Conservation (phyloP, 1,140 invertebrate genomes). For the Cotesia typhae region DNA sequence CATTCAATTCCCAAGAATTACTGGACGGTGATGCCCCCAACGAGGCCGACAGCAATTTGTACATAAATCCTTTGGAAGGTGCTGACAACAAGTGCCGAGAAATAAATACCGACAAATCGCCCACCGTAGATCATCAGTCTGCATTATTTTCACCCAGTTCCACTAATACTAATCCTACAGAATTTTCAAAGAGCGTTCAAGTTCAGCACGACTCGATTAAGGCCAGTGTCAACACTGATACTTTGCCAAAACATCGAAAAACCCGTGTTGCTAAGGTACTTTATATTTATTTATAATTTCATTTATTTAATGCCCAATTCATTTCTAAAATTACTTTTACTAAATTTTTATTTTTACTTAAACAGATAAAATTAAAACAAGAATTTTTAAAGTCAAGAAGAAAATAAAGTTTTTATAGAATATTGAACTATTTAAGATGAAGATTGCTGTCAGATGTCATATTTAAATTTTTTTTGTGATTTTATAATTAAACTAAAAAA, state of each 20-base stretch:
- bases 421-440: too few species aligned
- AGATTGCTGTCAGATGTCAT: too few species aligned
- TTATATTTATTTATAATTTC: neutral
- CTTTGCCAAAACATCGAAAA: constrained; percentile 83
- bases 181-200: constrained; percentile 56
- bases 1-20: constrained; percentile 81
- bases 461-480: too few species aligned
- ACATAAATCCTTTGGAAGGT: constrained; percentile 88
- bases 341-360: too few species aligned
- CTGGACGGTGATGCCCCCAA: constrained; percentile 73
- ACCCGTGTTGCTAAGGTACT: constrained; percentile 84
- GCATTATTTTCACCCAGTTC: constrained; percentile 50
- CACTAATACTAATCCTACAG: constrained; percentile 33
- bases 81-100: constrained; percentile 71
- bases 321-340: too few species aligned
- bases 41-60: constrained; percentile 83
- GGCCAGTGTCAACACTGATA: constrained; percentile 71
- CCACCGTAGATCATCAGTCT: constrained; percentile 51
- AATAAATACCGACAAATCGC: constrained; percentile 77
- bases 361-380: too few species aligned
- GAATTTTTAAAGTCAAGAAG: too few species aligned
- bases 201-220: constrained; percentile 63
- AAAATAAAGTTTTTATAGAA: too few species aligned
- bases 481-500: too few species aligned
- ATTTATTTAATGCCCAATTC: too few species aligned